phyloP scores from a whole-genome alignment of 2,797 vertebrate species.

The Chaenodraco wilsoni region DNA sequence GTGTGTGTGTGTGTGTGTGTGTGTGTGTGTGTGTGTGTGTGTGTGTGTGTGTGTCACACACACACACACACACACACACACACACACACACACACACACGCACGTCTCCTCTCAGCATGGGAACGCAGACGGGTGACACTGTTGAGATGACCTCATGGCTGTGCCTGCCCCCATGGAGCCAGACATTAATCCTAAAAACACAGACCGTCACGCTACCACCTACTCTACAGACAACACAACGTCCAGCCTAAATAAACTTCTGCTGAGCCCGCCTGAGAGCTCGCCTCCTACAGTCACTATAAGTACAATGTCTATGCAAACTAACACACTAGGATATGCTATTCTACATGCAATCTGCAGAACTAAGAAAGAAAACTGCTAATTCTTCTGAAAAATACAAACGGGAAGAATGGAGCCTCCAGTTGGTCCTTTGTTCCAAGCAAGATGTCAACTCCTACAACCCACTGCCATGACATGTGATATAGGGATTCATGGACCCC shows the following conservation, averaged over 20 bases:
- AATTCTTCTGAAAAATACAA: background rate
- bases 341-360: background rate
- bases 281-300: constrained; percentile 14
- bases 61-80: no score
- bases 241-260: constrained; percentile 51
- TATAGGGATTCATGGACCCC: background rate
- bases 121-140: constrained; percentile 32
- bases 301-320: background rate
- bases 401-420: background rate
- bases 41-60: no score
- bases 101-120: background rate
- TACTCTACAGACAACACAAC: constrained; percentile 36
- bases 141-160: constrained; percentile 64
- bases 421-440: background rate
- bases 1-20: no score
- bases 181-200: constrained; percentile 80
- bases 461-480: constrained; percentile 18
- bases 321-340: background rate
- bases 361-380: background rate
- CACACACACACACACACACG: no score
- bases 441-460: background rate
- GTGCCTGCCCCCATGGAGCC: constrained; percentile 60
- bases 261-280: constrained; percentile 41
- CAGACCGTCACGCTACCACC: constrained; percentile 52
- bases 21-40: no score